Percentiles rank a stretch among this genome's conserved stretches.
phyloP scores from a whole-genome alignment of 2,888 invertebrate species.

The Agriotes lineatus region DNA sequence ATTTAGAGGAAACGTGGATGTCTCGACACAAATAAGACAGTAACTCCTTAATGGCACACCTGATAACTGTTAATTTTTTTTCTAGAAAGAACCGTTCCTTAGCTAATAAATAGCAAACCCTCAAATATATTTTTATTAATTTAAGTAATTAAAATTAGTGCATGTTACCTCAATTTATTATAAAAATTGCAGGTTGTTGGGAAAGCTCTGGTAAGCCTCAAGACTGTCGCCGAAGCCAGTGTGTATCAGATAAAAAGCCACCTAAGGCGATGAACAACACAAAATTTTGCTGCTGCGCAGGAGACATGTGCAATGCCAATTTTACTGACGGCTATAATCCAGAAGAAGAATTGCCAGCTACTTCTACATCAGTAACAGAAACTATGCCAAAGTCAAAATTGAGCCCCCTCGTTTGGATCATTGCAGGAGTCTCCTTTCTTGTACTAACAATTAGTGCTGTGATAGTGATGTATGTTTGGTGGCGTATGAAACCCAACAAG shows the following conservation, averaged over 20 bases:
- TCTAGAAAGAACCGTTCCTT: too few species aligned
- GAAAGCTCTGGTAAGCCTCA: constrained; percentile 68
- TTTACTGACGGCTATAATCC: constrained; percentile 67
- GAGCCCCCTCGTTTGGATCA: constrained; percentile 54
- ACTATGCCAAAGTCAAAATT: constrained; percentile 51
- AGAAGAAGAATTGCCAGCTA: constrained; percentile 52
- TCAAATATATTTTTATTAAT: too few species aligned
- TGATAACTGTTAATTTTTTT: too few species aligned
- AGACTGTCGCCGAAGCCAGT: constrained; percentile 69
- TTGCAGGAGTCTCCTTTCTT: constrained; percentile 39
- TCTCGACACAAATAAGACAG: too few species aligned
- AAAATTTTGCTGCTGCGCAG: constrained; percentile 88
- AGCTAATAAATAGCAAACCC: too few species aligned
- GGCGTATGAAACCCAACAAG: constrained; percentile 59
- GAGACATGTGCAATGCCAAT: constrained; percentile 82
- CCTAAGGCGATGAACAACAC: constrained; percentile 72
- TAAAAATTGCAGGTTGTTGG: constrained; percentile 76
- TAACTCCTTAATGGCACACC: too few species aligned
- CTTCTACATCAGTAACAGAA: constrained; percentile 47
- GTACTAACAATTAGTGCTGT: constrained; percentile 39
- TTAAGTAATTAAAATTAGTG: too few species aligned
- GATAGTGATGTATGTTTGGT: constrained; percentile 61
- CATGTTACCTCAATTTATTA: too few species aligned
- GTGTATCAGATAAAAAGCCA: constrained; percentile 71
- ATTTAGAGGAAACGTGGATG: too few species aligned